phyloP scores from a whole-genome alignment of 1,140 invertebrate genomes.

The Bombus breviceps region DNA sequence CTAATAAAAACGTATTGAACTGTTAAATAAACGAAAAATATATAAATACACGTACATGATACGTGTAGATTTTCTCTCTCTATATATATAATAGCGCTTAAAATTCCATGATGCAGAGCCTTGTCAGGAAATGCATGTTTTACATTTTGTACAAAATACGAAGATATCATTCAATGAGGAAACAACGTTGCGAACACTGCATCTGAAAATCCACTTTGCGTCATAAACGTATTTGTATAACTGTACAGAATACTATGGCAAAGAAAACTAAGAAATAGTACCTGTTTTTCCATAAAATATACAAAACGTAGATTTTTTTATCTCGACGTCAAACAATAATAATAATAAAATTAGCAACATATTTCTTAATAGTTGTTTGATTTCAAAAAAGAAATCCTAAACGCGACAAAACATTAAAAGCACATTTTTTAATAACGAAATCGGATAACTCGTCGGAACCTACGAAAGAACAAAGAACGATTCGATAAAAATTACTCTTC shows the following conservation, averaged over 20 bases:
- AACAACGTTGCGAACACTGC: constrained; percentile 42
- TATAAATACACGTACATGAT: constrained; percentile 39
- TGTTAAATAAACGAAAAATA: constrained; percentile 53
- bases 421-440: constrained; percentile 5
- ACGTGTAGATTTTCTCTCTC: constrained; percentile 37
- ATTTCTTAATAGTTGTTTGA: background rate
- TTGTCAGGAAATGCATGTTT: constrained; percentile 54
- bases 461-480: background rate
- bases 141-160: constrained; percentile 59
- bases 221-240: constrained; percentile 33
- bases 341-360: constrained; percentile 15
- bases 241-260: constrained; percentile 37
- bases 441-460: background rate
- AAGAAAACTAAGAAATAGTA: constrained; percentile 33
- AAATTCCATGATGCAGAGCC: constrained; percentile 45
- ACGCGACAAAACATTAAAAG: background rate
- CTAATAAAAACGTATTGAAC: constrained; percentile 54
- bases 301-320: constrained; percentile 8
- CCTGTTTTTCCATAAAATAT: constrained; percentile 22
- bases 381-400: constrained; percentile 14
- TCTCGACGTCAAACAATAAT: constrained; percentile 17
- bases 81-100: constrained; percentile 42
- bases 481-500: background rate
- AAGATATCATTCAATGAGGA: constrained; percentile 38
- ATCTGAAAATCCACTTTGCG: constrained; percentile 41